Conservation (phyloP, 2,113 vertebrate genomes). For the Protobothrops flavoviridis region DNA sequence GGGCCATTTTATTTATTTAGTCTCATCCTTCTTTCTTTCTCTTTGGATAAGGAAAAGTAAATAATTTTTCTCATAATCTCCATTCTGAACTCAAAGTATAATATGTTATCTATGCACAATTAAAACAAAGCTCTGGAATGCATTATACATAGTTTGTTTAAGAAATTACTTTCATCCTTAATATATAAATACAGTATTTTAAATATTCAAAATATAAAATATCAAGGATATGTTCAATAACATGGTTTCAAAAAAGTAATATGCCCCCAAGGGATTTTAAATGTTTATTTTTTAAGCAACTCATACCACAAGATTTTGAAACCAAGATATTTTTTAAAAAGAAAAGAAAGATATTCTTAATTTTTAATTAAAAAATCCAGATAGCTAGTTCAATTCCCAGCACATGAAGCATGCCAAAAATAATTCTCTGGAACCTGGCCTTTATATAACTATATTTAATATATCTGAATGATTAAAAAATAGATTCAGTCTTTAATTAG, state of each 20-base stretch:
- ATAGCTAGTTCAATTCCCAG: not conserved
- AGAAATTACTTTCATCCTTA: not conserved
- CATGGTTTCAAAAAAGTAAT: not conserved
- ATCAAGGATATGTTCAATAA: conserved; percentile 13
- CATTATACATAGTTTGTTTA: conserved; percentile 12
- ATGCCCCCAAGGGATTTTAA: not conserved
- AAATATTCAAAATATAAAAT: not conserved
- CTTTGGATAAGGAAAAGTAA: not conserved
- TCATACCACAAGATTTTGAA: not conserved
- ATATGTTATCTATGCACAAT: conserved; percentile 18
- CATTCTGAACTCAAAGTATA: conserved; percentile 8
- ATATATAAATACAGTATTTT: conserved; percentile 3
- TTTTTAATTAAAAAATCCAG: not conserved
- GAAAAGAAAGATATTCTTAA: not conserved
- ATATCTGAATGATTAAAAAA: not conserved
- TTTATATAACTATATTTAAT: not conserved
- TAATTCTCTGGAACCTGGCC: not conserved
- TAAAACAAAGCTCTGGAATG: conserved; percentile 18
- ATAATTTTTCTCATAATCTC: not conserved
- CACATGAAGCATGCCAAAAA: not conserved
- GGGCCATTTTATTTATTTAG: not conserved
- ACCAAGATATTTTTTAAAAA: not conserved
- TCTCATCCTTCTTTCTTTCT: not conserved
- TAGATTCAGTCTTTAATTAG: conserved; percentile 21
- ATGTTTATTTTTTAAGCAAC: not conserved